Conservation (phyloP, 37 sponge, comb jelly and placozoan species). For the Petrosia ficiformis region DNA sequence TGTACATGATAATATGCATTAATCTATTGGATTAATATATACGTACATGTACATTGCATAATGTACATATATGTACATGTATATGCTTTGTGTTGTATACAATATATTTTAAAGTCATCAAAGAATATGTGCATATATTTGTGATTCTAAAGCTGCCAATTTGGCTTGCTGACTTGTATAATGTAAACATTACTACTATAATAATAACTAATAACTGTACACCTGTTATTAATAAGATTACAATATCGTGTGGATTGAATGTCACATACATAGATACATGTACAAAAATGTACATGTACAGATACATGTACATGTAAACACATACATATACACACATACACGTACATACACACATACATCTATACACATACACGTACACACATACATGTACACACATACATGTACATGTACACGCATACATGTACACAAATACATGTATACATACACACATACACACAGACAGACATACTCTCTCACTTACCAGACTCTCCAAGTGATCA, state of each 20-base stretch:
- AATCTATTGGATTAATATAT: background rate
- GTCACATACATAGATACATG: background rate
- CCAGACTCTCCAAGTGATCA: slow-evolving; percentile 40
- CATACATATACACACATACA: background rate
- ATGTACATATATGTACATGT: background rate
- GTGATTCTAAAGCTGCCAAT: too few species aligned
- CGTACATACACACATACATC: background rate
- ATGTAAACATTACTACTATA: too few species aligned
- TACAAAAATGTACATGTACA: background rate
- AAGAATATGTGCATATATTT: too few species aligned
- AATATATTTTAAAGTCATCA: too few species aligned
- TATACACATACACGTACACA: background rate
- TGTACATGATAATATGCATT: too few species aligned
- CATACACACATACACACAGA: background rate
- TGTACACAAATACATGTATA: background rate
- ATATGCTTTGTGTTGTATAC: too few species aligned
- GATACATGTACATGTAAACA: background rate
- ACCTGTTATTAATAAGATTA: too few species aligned
- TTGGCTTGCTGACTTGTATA: too few species aligned
- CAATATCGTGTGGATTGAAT: too few species aligned
- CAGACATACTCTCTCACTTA: too few species aligned
- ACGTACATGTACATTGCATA: background rate
- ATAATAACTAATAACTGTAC: too few species aligned
- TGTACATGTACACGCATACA: background rate
- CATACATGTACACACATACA: background rate